Conservation (phyloP, 2,888 invertebrate genomes). For the Pollenia labialis region DNA sequence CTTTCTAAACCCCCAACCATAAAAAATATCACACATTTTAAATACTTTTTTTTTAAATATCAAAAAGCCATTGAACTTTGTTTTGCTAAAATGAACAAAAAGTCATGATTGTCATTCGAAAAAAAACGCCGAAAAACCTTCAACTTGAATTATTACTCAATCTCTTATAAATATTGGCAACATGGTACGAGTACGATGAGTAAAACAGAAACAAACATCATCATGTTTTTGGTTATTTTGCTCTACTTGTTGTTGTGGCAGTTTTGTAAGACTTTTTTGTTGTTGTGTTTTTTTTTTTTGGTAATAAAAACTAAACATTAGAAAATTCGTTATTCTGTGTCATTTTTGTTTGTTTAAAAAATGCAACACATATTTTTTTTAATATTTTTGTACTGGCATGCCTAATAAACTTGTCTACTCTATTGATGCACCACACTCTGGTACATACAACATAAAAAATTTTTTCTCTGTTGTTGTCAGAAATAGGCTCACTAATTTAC, state of each 20-base stretch:
- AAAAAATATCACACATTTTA: constrained; percentile 28
- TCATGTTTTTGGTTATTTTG: constrained; percentile 37
- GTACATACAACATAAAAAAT: too few species aligned
- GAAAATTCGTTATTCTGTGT: constrained; percentile 28
- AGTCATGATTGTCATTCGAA: constrained; percentile 52
- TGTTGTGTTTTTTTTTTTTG: background rate
- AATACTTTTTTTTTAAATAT: background rate
- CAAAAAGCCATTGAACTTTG: constrained; percentile 62
- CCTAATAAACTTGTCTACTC: background rate
- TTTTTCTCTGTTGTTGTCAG: too few species aligned
- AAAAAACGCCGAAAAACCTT: constrained; percentile 63
- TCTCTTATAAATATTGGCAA: constrained; percentile 63
- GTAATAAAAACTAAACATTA: constrained; percentile 40
- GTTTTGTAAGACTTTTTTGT: constrained; percentile 49
- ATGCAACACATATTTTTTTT: constrained; percentile 20
- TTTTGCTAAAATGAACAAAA: constrained; percentile 50
- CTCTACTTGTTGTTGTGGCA: constrained; percentile 53
- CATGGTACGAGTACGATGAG: constrained; percentile 33
- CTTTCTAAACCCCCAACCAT: constrained; percentile 32
- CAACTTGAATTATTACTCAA: constrained; percentile 71
- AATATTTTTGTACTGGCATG: background rate
- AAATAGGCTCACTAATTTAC: too few species aligned
- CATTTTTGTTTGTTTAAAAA: constrained; percentile 21
- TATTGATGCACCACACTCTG: background rate
- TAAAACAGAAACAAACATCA: constrained; percentile 8